Evolutionary conservation across 2,888 invertebrate species (phyloP).

Genomic region (Xestia ashworthii): DNA sequence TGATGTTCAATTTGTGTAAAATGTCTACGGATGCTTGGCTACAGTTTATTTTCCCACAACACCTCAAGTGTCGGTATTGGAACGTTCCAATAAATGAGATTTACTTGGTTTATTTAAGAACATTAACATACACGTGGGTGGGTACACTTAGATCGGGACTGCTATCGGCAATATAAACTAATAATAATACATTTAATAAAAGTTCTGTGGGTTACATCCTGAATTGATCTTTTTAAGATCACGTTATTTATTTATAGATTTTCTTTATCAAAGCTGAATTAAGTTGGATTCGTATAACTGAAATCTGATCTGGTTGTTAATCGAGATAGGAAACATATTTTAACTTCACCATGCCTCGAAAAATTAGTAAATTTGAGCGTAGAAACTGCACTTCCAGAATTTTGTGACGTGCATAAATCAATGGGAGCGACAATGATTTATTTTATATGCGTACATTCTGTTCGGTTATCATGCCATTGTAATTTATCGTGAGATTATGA

Average conservation of each 20-base stretch:
- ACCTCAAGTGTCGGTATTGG: constrained; percentile 76
- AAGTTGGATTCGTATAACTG: neutral
- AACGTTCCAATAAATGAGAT: constrained; percentile 79
- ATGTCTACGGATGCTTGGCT: constrained; percentile 65
- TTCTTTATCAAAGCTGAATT: neutral
- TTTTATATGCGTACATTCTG: constrained; percentile 59
- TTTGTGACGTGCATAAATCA: constrained; percentile 44
- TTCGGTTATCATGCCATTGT: constrained; percentile 71
- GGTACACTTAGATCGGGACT: constrained; percentile 68
- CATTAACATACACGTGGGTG: constrained; percentile 82
- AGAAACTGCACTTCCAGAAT: constrained; percentile 43
- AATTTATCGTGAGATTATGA: constrained; percentile 75
- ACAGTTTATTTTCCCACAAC: constrained; percentile 80
- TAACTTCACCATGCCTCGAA: neutral
- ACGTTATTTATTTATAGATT: constrained; percentile 3
- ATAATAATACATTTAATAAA: constrained; percentile 56
- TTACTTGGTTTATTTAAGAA: constrained; percentile 78
- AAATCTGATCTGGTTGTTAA: constrained; percentile 7
- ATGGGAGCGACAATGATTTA: constrained; percentile 65
- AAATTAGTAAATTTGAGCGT: neutral
- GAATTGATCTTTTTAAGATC: constrained; percentile 29
- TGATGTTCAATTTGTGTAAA: constrained; percentile 65
- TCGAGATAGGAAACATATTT: neutral
- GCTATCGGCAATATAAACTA: constrained; percentile 55
- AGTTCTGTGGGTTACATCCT: constrained; percentile 47